These are phyloP conservation scores for Episyrphus balteatus DNA, from an alignment of 1,140 invertebrate species.

Conservation along the genomic window DNA sequence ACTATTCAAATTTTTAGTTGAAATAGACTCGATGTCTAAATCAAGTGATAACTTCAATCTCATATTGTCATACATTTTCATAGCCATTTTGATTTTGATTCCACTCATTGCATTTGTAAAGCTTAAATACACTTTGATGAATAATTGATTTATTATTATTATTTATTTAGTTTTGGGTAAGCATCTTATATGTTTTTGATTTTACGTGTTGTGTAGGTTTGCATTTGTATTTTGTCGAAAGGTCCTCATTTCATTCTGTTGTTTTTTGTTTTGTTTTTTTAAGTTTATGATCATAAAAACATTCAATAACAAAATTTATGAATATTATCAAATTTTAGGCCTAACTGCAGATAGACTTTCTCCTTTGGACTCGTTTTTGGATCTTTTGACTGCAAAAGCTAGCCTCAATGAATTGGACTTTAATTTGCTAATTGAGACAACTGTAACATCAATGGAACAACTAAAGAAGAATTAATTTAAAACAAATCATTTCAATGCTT, in stretches of 20 bases:
- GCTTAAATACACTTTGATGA: neutral
- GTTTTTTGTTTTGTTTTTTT: neutral
- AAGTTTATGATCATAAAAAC: neutral
- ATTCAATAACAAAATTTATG: neutral
- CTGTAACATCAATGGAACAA: slow-evolving; percentile 40
- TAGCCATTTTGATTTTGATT: neutral
- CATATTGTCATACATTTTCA: neutral
- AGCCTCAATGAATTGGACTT: slow-evolving; percentile 71
- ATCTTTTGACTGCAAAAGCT: slow-evolving; percentile 73
- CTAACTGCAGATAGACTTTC: slow-evolving; percentile 61
- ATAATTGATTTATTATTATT: neutral
- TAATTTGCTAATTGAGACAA: slow-evolving; percentile 69
- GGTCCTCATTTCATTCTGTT: neutral
- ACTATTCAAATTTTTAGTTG: too few relatives aligned
- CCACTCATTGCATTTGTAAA: neutral
- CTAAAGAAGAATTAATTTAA: slow-evolving; percentile 14
- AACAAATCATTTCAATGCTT: too few relatives aligned
- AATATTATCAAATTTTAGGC: slow-evolving; percentile 39
- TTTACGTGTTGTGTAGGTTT: too few relatives aligned
- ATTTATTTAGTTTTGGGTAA: too few relatives aligned
- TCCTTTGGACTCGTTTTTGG: slow-evolving; percentile 71
- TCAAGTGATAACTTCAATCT: slow-evolving; percentile 1
- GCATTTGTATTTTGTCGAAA: neutral
- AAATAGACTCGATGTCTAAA: neutral
- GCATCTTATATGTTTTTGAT: too few relatives aligned